Evolutionary conservation across 2,888 invertebrate species (phyloP).

Genomic region (Pheosia tremula): DNA sequence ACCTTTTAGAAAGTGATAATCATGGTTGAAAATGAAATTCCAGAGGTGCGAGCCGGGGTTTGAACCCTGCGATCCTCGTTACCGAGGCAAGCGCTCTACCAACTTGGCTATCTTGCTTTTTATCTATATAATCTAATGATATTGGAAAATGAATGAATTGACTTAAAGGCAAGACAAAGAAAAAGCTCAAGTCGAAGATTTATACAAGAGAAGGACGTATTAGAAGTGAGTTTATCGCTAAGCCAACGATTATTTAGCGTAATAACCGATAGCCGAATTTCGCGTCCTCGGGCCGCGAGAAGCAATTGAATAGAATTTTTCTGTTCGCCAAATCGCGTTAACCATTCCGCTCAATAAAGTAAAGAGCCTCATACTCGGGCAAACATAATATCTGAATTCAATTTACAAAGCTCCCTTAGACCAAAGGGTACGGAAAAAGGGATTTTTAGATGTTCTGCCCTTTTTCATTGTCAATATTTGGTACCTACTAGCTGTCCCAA

Average conservation of each 20-base stretch:
- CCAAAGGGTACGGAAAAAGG: constrained; percentile 12
- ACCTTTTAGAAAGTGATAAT: too few relatives aligned
- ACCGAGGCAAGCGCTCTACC: too few relatives aligned
- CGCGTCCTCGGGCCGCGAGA: background rate
- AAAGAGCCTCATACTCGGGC: constrained; percentile 39
- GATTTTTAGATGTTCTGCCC: background rate
- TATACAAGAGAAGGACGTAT: background rate
- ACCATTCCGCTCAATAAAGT: constrained; percentile 35
- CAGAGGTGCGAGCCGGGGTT: too few relatives aligned
- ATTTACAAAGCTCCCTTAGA: constrained; percentile 39
- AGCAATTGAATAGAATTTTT: constrained; percentile 5
- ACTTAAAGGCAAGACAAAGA: background rate
- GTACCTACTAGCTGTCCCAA: background rate
- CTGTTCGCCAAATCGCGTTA: constrained; percentile 7
- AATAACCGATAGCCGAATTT: constrained; percentile 3
- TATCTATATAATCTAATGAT: background rate
- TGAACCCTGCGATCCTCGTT: too few relatives aligned
- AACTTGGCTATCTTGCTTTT: too few relatives aligned
- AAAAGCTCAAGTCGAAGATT: background rate
- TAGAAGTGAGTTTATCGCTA: background rate
- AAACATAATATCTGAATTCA: constrained; percentile 49
- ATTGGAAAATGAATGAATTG: background rate
- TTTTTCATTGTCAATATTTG: background rate
- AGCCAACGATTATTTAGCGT: background rate
- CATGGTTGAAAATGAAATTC: too few relatives aligned